These are phyloP conservation scores for Zoroaster sp. DNA, from an alignment of 53 echinoderm and acorn worm species.

Conservation along the genomic window DNA sequence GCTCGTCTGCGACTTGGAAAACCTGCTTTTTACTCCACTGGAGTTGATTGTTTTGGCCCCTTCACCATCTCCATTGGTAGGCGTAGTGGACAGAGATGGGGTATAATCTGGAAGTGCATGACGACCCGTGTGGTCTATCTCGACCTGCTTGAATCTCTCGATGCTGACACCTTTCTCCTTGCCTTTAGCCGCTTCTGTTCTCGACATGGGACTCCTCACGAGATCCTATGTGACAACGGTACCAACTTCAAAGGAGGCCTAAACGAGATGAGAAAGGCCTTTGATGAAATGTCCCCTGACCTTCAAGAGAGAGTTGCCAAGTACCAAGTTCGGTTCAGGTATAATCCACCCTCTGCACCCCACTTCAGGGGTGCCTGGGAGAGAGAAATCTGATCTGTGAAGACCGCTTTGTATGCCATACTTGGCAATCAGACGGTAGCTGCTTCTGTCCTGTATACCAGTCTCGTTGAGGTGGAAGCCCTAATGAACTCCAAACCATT, in stretches of 20 bases:
- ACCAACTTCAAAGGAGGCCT: slow-evolving; percentile 66
- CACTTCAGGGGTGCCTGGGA: slow-evolving; percentile 63
- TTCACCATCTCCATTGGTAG: slow-evolving; percentile 14
- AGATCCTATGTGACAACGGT: slow-evolving; percentile 48
- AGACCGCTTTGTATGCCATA: slow-evolving; percentile 42
- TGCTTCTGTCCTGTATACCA: slow-evolving; percentile 51
- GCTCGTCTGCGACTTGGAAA: slow-evolving; percentile 55
- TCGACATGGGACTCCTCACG: slow-evolving; percentile 40
- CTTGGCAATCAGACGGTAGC: slow-evolving; percentile 43
- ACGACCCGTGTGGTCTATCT: slow-evolving; percentile 49
- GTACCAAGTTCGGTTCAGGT: slow-evolving; percentile 34
- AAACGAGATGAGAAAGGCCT: slow-evolving; percentile 44
- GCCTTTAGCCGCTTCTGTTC: slow-evolving; percentile 51
- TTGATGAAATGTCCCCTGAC: slow-evolving; percentile 42
- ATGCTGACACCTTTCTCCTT: slow-evolving; percentile 46
- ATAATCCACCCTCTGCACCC: slow-evolving; percentile 58
- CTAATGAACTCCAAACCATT: slow-evolving; percentile 66
- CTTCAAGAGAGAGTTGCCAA: slow-evolving; percentile 37
- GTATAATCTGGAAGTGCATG: too few relatives aligned
- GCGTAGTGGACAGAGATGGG: slow-evolving; percentile 59
- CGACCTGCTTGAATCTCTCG: slow-evolving; percentile 43
- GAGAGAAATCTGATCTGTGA: slow-evolving; percentile 47
- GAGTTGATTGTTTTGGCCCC: slow-evolving; percentile 62
- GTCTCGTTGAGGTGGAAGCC: slow-evolving; percentile 60
- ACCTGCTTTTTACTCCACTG: slow-evolving; percentile 52